Conservation (phyloP, 2,888 invertebrate species). For the Torymus auratus region DNA sequence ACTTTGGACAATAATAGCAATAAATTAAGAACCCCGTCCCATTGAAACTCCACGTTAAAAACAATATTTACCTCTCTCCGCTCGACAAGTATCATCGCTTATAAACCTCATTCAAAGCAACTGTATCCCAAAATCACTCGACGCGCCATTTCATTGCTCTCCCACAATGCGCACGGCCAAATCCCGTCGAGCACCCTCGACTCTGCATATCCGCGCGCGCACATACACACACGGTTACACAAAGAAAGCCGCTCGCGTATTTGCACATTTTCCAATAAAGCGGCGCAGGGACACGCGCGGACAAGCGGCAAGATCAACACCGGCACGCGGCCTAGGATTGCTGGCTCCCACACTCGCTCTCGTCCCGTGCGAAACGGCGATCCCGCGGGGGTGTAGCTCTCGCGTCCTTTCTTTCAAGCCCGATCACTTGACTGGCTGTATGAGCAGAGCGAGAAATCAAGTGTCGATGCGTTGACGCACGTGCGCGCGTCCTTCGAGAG, state of each 20-base stretch:
- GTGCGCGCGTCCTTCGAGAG: background rate
- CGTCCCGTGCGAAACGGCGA: slow-evolving; percentile 21
- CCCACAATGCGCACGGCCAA: slow-evolving; percentile 13
- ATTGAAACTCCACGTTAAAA: too few species aligned
- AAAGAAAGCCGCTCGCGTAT: slow-evolving; percentile 56
- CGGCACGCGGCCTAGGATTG: slow-evolving; percentile 63
- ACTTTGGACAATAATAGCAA: too few species aligned
- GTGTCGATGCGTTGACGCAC: slow-evolving; percentile 41
- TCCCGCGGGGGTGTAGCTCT: background rate
- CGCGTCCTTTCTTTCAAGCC: too few species aligned
- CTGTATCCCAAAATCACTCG: too few species aligned
- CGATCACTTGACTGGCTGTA: background rate
- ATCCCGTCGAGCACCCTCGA: slow-evolving; percentile 34
- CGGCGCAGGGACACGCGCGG: slow-evolving; percentile 68
- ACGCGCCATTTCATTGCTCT: too few species aligned
- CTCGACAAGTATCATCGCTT: too few species aligned
- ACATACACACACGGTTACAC: too few species aligned
- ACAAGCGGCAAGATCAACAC: slow-evolving; percentile 74
- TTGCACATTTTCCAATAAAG: slow-evolving; percentile 76
- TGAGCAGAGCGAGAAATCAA: slow-evolving; percentile 25
- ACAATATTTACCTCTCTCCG: too few species aligned
- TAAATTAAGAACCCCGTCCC: too few species aligned
- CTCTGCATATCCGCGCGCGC: background rate
- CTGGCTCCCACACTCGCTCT: slow-evolving; percentile 64
- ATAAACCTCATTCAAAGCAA: too few species aligned